Base-by-base conservation (phyloP, 2,888 invertebrate species). In the Torymus auratus region DNA sequence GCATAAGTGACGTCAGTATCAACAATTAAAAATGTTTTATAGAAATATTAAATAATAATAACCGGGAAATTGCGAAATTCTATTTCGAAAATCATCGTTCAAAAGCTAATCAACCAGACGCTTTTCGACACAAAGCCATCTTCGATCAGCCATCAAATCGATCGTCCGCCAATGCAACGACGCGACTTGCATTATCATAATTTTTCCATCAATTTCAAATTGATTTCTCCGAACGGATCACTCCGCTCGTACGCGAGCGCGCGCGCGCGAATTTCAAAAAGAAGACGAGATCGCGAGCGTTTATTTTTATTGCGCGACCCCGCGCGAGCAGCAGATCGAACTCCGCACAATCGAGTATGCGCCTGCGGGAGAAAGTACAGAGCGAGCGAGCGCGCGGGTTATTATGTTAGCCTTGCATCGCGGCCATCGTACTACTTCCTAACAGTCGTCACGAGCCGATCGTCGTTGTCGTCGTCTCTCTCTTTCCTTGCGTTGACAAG, bases 331-430 rank as follows among this genome's bases (percentile, higher is more conserved):
- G 61, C 60, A 13, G 68, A 68, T 75, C 53, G 68, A 75, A 75
- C 28, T 53, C 72, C n/a, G 67, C 74, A 67, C 70, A 70, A 55
- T 73, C 69, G 71, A 78, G 41, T 41, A 10, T 41, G 41, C 41
- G 41, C 41, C 23, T 52, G 70, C 65, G 23, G 84, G 89, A 88
- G 89, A 89, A 89, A 89, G 89, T 89, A 86, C 69, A 50, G 41
- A 41, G 41, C 41, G 7, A 41, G 41, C 5, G 41, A 41, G 41
- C 56, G 14, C 23, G 20, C 83, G 84, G 83, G 79, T 86, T 87
- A 89, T 88, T 88, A 88, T 87, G 87, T 87, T 86, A 88, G 86
- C 86, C 88, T 89, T 89, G 88, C 88, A 89, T 87, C 89, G 86
- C 88, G 88, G 87, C 86, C 88, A 85, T 84, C 83, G 89, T 89